phyloP scores from a whole-genome alignment of 53 echinoderm and acorn worm genomes.

The Henricia sp. region DNA sequence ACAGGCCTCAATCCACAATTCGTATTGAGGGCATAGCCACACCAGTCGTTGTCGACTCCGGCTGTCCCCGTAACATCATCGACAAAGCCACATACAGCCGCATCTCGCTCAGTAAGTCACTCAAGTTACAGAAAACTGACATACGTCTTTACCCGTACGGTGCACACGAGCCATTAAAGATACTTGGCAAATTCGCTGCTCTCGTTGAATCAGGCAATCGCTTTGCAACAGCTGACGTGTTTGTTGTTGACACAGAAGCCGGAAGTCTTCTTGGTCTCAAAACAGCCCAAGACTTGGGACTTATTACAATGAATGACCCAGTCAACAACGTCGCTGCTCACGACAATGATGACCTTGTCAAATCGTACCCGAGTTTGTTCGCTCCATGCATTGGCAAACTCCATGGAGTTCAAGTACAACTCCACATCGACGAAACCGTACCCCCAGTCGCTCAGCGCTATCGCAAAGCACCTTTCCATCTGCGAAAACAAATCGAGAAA shows the following conservation, averaged over 20 bases:
- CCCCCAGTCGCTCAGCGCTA: conserved; percentile 53
- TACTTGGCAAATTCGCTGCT: conserved; percentile 13
- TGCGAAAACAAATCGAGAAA: conserved; percentile 30
- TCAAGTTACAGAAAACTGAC: conserved; percentile 25
- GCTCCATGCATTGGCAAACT: conserved; percentile 48
- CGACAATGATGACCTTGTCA: background rate
- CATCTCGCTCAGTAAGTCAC: background rate
- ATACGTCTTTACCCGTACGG: conserved; percentile 28
- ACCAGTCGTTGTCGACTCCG: conserved; percentile 10
- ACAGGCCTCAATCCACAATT: conserved; percentile 2
- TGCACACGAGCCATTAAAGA: background rate
- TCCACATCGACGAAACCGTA: conserved; percentile 51
- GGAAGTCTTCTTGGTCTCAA: conserved; percentile 34
- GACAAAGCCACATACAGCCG: conserved; percentile 3
- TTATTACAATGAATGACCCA: conserved; percentile 6
- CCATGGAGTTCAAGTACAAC: conserved; percentile 27
- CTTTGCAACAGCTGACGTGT: conserved; percentile 25
- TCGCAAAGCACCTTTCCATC: conserved; percentile 46
- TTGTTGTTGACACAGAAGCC: conserved; percentile 41
- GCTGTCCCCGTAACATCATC: conserved; percentile 13
- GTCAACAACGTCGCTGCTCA: conserved; percentile 11
- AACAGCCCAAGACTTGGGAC: conserved; percentile 44
- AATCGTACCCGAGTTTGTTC: background rate
- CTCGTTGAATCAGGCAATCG: conserved; percentile 8
- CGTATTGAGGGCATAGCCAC: background rate